Evolutionary conservation across 2,888 invertebrate species (phyloP), one percentile per base, ranked within the genome.

Genomic region (Xiphydria camelus): DNA sequence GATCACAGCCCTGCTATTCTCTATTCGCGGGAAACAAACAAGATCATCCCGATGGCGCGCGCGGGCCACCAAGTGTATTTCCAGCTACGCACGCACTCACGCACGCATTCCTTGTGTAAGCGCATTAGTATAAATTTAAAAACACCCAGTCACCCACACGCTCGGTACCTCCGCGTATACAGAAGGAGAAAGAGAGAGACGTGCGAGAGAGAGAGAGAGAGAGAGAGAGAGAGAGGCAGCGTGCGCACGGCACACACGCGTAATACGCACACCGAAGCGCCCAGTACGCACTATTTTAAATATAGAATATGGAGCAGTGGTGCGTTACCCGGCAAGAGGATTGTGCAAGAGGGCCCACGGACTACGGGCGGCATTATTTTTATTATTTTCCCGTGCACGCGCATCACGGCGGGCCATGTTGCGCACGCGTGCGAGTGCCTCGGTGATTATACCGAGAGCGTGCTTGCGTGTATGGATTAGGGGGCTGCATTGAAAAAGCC

Each of bases 271-370:
- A 21, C 19, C 21, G 12, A 21, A n/a, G 12, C 14, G 9, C 10
- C 20, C 15, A 18, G 26, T 26, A 44, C 43, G 43, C 43, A 44
- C 43, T 29, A 44, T 44, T 70, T 71, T 73, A 73, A 73, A 72
- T 69, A 73, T 73, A 73, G 73, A 73, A 73, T 71, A 68, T 72
- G 51, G 70, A 70, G 66, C 70, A 73, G 54, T 55, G 58, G 58
- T 55, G 57, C 55, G 53, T 57, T 51, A 58, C 54, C 55, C 57
- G 56, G 51, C 52, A 45, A n/a, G 23, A 35, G 40, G 26, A 40
- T 45, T 45, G 45, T 33, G 45, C 40, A 45, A 45, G 43, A 44
- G 43, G 38, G 29, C 38, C 43, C 38, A n/a, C n/a, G n/a, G n/a
- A n/a, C n/a, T 31, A 32, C 36, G 22, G 31, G 34, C 34, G 4